A percentile compares a stretch with the other conserved stretches of the same genome.
Evolutionary conservation across 2,113 vertebrate species (phyloP).

Genomic region (Tyto alba): DNA sequence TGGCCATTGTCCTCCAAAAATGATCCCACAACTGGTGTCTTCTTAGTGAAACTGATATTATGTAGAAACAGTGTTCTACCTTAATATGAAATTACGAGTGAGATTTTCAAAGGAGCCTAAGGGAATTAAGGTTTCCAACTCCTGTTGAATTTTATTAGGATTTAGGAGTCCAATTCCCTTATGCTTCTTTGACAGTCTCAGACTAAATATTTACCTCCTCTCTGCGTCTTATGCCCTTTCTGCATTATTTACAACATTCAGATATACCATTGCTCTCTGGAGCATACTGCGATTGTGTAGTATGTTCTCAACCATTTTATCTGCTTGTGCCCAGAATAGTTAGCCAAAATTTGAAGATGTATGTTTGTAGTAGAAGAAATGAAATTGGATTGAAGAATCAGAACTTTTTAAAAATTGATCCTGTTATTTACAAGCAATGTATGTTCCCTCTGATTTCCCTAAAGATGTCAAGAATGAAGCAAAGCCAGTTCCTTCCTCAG

Average conservation of each 20-base stretch:
- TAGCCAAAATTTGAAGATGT: not conserved
- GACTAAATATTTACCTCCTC: constrained; percentile 38
- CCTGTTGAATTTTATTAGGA: constrained; percentile 20
- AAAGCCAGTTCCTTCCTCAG: not conserved
- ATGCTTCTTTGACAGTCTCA: constrained; percentile 12
- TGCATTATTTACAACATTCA: constrained; percentile 16
- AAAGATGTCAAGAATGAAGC: not conserved
- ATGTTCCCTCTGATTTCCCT: not conserved
- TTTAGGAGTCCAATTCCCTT: constrained; percentile 17
- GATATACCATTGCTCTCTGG: not conserved
- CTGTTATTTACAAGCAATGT: not conserved
- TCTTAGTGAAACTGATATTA: not conserved
- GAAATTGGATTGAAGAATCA: not conserved
- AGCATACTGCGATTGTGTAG: not conserved
- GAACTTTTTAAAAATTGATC: not conserved
- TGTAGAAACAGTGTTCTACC: not conserved
- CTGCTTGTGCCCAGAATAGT: not conserved
- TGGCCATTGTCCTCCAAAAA: no score
- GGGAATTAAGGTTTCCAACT: not conserved
- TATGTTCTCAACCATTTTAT: not conserved
- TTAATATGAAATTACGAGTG: not conserved
- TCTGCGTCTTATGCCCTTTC: constrained; percentile 13
- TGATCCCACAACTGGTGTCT: no score
- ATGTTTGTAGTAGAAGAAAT: not conserved
- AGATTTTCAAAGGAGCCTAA: not conserved